Conservation (phyloP, 2,113 vertebrate genomes). For the Neomonachus schauinslandi region DNA sequence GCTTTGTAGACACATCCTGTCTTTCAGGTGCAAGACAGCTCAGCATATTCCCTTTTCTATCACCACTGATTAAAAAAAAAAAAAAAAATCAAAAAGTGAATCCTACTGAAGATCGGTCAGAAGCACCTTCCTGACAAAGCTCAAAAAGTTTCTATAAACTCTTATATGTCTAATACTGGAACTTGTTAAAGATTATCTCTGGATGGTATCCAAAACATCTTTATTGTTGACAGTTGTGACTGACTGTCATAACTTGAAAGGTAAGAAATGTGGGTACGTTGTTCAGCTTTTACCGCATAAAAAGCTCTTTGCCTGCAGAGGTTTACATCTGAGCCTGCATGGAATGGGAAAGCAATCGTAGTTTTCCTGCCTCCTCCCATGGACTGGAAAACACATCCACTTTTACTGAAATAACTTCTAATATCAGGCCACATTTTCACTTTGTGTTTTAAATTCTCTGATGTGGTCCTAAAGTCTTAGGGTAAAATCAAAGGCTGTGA, state of each 20-base stretch:
- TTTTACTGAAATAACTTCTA: background rate
- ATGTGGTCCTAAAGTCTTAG: background rate
- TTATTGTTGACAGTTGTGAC: background rate
- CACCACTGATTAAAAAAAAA: background rate
- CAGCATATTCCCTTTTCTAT: background rate
- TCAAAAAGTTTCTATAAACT: conserved; percentile 16
- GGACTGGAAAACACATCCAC: background rate
- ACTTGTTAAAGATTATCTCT: background rate
- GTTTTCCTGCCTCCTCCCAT: background rate
- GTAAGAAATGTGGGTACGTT: background rate
- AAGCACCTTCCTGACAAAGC: background rate
- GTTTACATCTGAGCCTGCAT: background rate
- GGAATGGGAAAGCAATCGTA: background rate
- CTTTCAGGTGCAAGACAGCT: background rate
- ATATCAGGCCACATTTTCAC: background rate
- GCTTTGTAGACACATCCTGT: background rate
- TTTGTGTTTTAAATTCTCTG: background rate
- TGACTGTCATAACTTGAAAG: conserved; percentile 44
- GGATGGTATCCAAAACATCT: background rate
- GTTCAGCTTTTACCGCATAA: conserved; percentile 31
- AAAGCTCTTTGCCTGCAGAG: background rate
- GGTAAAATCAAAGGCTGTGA: conserved; percentile 8
- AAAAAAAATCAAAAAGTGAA: conserved; percentile 37
- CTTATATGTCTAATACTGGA: background rate
- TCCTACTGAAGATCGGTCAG: background rate